These are phyloP conservation scores for Varroa destructor DNA, from an alignment of 1,140 invertebrate species.

Conservation along the genomic window DNA sequence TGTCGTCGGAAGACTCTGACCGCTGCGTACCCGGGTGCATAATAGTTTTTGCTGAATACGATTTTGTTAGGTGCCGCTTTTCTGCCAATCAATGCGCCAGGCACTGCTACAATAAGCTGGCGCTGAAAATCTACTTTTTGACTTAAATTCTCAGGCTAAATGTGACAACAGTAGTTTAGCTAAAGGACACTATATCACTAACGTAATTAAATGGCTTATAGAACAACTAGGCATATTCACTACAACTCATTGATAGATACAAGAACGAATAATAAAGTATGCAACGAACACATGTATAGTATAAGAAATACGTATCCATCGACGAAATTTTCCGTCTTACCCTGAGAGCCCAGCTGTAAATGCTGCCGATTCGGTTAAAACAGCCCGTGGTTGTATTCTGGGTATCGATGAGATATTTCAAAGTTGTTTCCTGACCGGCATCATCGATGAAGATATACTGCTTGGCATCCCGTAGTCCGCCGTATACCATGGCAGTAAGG, in stretches of 20 bases:
- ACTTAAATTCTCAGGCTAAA: too few relatives aligned
- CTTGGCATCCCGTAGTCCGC: slow-evolving; percentile 54
- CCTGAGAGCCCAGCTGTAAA: slow-evolving; percentile 30
- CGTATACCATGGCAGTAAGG: slow-evolving; percentile 67
- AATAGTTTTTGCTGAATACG: not conserved
- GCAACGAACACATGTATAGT: too few relatives aligned
- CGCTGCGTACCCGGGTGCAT: not conserved
- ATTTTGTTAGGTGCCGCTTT: not conserved
- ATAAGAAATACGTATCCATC: too few relatives aligned
- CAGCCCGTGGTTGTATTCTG: slow-evolving; percentile 29
- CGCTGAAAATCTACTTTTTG: too few relatives aligned
- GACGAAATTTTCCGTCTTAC: slow-evolving; percentile 4
- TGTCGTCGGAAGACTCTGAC: slow-evolving; percentile 40
- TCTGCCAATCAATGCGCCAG: too few relatives aligned
- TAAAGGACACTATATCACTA: too few relatives aligned
- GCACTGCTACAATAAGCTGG: too few relatives aligned
- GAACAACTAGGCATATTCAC: not conserved
- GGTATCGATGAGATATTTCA: slow-evolving; percentile 44
- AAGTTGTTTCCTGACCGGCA: slow-evolving; percentile 39
- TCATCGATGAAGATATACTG: slow-evolving; percentile 53
- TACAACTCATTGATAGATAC: too few relatives aligned
- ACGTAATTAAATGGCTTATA: not conserved
- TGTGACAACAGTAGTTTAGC: too few relatives aligned
- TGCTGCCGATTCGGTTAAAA: slow-evolving; percentile 31
- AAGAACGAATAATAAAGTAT: too few relatives aligned